Base-by-base conservation (phyloP, 2,113 vertebrate genomes). In the Syngnathus floridae region DNA sequence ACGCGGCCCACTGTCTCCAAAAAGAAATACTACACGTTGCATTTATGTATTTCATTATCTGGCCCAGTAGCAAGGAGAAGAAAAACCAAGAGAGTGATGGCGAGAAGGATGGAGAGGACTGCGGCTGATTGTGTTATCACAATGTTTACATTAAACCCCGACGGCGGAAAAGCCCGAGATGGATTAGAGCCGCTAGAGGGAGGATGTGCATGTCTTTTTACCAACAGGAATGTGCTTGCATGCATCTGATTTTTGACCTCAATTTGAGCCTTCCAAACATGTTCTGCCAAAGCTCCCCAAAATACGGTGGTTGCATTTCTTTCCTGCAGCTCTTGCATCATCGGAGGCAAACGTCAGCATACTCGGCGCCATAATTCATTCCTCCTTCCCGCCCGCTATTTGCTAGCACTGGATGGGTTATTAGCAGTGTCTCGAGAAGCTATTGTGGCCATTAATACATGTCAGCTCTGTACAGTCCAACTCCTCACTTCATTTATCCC, bases 391-490 rank as follows among this genome's bases (percentile, higher is more conserved):
- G 3, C 43, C 14, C 5, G 12, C 45, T 51, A 51, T 51, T 51
- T 51, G 7, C 48, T 21, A 21, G 19, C 48, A 21, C 19, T 21
- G n/a, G 9, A 51, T 51, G 48, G 48, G 48, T 51, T 51, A 19
- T 51, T 51, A 51, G 48, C 19, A 51, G 19, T 51, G 48, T 84
- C 71, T 62, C 76, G 66, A 74, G 80, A 81, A 86, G 81, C 77
- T 84, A 49, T 64, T 59, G 74, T 69, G 56, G 67, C 78, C 61
- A 67, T 91, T 88, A 87, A 86, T 89, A 81, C 82, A 87, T 78
- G 67, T 88, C 88, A 84, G 82, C 71, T 48, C 77, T 82, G 3
- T 66, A 76, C 88, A 91, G 85, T 82, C 90, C 87, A 76, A 82
- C 85, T 86, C 86, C 81, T 81, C 48, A 21, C 48, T 51, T 51